Base-by-base conservation (phyloP, 2,113 vertebrate genomes). In the Prionailurus bengalensis region DNA sequence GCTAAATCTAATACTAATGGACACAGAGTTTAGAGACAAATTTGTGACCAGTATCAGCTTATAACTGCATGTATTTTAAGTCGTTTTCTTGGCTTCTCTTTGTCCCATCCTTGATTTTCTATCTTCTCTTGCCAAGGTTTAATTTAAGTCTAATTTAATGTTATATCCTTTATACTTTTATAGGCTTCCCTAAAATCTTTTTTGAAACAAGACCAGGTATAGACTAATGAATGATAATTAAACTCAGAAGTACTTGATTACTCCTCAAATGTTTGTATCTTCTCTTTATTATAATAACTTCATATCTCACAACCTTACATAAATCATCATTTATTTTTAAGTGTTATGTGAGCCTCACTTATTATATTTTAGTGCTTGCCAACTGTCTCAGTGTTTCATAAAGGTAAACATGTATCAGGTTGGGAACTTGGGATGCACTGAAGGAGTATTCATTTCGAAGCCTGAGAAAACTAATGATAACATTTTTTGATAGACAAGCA, bases 51-150 rank as follows among this genome's bases (percentile, higher is more conserved):
- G 15, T 17, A 51, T 91, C 58, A 53, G 53, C 17, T 29, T 92
- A 73, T 86, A 93, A 80, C 17, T 93, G 55, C 42, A 76, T 14
- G 76, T n/a, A 85, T n/a, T 94, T 94, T 79, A 79, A 97, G 48
- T 65, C 29, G 87, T 51, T 90, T 95, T 86, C 66, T 94, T 92
- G 80, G n/a, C 74, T 97, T 13, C 17, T 33, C 6, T 95, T 92
- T 66, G 87, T 92, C 27, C 4, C 36, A 42, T 95, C 88, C 97
- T 95, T 96, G 66, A 95, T 82, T 95, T 93, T 92, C 79, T 86
- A 68, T 92, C 74, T 94, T 94, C 84, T 95, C 92, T 96, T 80
- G 83, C 88, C 61, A 94, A 95, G 65, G 16, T 96, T 89, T 95
- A 89, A 92, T 74, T 95, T 89, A 84, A 95, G 61, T 63, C 13